Percentiles rank a stretch among this genome's conserved stretches.
phyloP scores from a whole-genome alignment of 2,113 vertebrate genomes.

The Acrocephalus arundinaceus region DNA sequence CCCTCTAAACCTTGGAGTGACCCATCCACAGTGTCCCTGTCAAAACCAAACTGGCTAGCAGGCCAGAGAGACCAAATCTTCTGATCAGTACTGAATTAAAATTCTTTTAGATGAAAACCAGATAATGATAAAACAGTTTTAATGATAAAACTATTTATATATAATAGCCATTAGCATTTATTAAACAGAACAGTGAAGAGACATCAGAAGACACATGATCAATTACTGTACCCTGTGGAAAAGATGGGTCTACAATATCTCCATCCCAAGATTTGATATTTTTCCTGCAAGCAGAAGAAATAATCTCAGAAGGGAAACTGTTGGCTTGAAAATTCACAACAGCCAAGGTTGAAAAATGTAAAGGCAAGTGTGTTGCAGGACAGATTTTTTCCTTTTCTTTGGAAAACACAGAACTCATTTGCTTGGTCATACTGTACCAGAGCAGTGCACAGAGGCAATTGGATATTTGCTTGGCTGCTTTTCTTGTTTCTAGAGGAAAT shows the following conservation, averaged over 20 bases:
- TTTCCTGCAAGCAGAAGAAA: not conserved
- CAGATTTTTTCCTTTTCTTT: not conserved
- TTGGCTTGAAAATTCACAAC: not conserved
- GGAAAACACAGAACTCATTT: not conserved
- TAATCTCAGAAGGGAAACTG: not conserved
- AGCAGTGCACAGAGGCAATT: not conserved
- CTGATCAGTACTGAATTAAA: not conserved
- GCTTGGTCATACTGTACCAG: not conserved
- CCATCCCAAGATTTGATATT: not conserved
- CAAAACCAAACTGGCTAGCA: not conserved
- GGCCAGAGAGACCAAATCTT: not conserved
- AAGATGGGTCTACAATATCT: not conserved
- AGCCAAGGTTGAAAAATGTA: not conserved
- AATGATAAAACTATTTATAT: not conserved
- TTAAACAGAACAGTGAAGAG: not conserved
- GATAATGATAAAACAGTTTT: no score
- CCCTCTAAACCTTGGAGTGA: not conserved
- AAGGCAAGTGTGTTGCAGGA: not conserved
- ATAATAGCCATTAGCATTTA: not conserved
- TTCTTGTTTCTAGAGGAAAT: constrained; percentile 55
- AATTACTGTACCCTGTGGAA: not conserved
- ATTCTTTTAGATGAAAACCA: not conserved
- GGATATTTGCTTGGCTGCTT: constrained; percentile 34
- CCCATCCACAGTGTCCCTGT: not conserved
- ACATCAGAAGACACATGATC: not conserved